Conservation (phyloP, 2,113 vertebrate genomes). For the Scopus umbretta region DNA sequence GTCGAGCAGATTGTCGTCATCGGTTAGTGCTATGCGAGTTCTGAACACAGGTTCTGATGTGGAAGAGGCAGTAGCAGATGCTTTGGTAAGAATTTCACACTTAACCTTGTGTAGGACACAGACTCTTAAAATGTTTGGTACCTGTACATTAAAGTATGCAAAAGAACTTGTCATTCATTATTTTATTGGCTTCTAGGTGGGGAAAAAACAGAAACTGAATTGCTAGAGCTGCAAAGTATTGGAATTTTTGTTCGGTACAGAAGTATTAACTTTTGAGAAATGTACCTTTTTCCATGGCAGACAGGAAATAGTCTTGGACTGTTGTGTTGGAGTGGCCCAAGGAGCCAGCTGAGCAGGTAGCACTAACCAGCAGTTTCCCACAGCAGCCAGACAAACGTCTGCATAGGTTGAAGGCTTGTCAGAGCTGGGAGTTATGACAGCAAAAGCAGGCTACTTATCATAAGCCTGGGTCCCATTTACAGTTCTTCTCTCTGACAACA, state of each 20-base stretch:
- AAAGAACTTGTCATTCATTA: not conserved
- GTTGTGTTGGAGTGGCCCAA: not conserved
- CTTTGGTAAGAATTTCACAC: slow-evolving; percentile 79
- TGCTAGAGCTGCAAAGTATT: not conserved
- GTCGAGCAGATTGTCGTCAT: slow-evolving; percentile 89
- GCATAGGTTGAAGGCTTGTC: not conserved
- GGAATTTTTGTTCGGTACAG: not conserved
- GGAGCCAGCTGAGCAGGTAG: not conserved
- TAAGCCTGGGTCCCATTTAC: not conserved
- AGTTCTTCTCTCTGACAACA: not conserved
- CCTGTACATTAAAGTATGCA: not conserved
- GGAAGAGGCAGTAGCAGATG: slow-evolving; percentile 95
- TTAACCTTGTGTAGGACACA: not conserved
- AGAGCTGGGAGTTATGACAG: not conserved
- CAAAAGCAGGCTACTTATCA: not conserved
- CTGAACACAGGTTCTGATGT: slow-evolving; percentile 94
- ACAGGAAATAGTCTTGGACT: not conserved
- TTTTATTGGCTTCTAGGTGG: not conserved
- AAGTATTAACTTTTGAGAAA: not conserved
- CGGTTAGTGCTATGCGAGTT: slow-evolving; percentile 95
- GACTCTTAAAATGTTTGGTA: not conserved
- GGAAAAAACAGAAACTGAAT: not conserved
- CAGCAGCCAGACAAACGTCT: not conserved
- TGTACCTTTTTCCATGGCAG: fast-evolving
- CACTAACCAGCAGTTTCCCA: not conserved